Base-by-base conservation (phyloP, 2,113 vertebrate species). In the Dicaeum eximium region DNA sequence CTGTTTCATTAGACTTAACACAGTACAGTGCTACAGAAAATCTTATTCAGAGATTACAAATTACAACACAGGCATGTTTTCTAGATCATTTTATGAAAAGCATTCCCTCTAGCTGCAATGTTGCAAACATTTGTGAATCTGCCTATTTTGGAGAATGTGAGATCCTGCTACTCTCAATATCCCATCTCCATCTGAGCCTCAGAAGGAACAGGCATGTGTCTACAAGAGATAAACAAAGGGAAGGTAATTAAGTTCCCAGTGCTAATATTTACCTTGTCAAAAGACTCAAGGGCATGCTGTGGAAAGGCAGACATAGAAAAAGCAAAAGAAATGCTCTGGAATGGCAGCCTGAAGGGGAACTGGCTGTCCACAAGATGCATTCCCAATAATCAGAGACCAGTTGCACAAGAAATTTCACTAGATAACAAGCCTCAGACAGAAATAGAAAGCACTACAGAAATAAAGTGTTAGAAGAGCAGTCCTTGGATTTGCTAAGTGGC, bases 191-290 rank as follows among this genome's bases (percentile, higher is more conserved):
- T 27, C 58, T 72, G 73, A 92, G 73, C 8, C 70, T 35, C 35
- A 75, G 78, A 79, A 90, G 58, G 37, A 94, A 47, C 20, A 50
- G 23, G 58, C 38, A 73, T 35, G 42, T 86, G 54, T 42, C 75
- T 66, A 66, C 30, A 83, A 70, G 27, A 86, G 31, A 88, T 37
- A 75, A 90, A 79, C 31, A 56, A 90, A 80, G 25, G 24, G n/a
- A 92, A 95, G 44, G 80, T 54, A 95, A 86, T 92, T 93, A 86
- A 91, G 60, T 56, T 93, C 31, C 44, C 57, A 79, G 45, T 35
- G 61, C 28, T 80, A 90, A 73, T 86, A 73, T 86, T 75, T 77
- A 56, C 86, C 51, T 71, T 84, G 57, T 71, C 69, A 56, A 84
- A 94, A 69, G 56, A 47, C 91, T 78, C 27, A 3, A 74, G 79